Percentiles rank a stretch among this genome's conserved stretches.
Evolutionary conservation across 1,140 invertebrate genomes (phyloP).

Genomic region (Wiebesia pumilae): DNA sequence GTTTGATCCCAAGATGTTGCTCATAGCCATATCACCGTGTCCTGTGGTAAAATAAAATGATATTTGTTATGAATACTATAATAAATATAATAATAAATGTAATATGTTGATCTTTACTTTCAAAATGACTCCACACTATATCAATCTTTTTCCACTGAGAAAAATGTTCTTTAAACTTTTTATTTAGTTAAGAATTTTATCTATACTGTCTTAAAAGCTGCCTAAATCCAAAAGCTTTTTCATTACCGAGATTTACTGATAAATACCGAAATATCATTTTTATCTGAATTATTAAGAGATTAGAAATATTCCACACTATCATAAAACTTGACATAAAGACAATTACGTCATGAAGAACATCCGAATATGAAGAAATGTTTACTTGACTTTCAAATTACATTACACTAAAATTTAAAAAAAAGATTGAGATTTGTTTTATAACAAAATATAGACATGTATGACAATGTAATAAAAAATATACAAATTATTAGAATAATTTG

Average conservation of each 20-base stretch:
- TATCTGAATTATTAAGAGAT: not conserved
- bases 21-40: slow-evolving; percentile 88
- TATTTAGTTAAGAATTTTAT: not conserved
- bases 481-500: no score
- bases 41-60: slow-evolving; percentile 73
- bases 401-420: no score
- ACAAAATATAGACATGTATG: no score
- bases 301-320: not conserved
- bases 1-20: slow-evolving; percentile 89
- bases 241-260: not conserved
- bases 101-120: no score
- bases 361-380: no score
- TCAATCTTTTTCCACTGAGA: no score
- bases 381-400: no score
- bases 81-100: not conserved
- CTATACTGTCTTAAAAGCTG: not conserved
- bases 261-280: not conserved
- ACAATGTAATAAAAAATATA: no score
- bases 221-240: not conserved
- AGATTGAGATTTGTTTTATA: no score
- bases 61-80: no score
- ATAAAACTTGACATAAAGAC: not conserved
- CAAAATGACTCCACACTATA: no score
- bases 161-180: not conserved
- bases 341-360: no score